Conservation (phyloP, 2,888 invertebrate species). For the Pantelozetes paolii region DNA sequence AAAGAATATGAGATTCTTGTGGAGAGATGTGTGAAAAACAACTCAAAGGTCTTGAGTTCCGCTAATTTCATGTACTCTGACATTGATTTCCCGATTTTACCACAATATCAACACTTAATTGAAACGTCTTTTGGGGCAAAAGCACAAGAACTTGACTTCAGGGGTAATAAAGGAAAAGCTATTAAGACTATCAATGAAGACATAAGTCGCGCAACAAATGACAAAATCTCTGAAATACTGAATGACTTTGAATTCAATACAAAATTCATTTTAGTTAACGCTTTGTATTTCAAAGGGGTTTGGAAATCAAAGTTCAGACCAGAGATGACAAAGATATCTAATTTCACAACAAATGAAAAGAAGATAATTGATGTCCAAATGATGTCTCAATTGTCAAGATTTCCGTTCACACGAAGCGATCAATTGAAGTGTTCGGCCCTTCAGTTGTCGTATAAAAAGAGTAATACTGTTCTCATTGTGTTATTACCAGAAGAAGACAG, state of each 20-base stretch:
- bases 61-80: conserved; percentile 19
- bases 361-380: not conserved
- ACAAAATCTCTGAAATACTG: conserved; percentile 43
- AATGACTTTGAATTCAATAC: conserved; percentile 47
- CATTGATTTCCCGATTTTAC: not conserved
- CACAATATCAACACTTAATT: conserved; percentile 11
- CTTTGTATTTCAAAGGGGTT: conserved; percentile 56
- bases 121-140: not conserved
- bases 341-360: conserved; percentile 6
- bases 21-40: not conserved
- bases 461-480: conserved; percentile 27
- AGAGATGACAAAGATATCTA: conserved; percentile 47
- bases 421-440: not conserved
- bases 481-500: conserved; percentile 32
- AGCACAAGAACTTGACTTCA: conserved; percentile 32
- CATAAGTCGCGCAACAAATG: conserved; percentile 45
- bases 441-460: conserved; percentile 13
- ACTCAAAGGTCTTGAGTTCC: not conserved
- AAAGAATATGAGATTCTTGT: conserved; percentile 8
- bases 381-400: conserved; percentile 26
- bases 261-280: conserved; percentile 54
- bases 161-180: not conserved
- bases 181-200: conserved; percentile 42
- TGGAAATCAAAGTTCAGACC: conserved; percentile 53
- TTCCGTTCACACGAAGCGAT: conserved; percentile 12